phyloP scores from a whole-genome alignment of 1,140 invertebrate species.

The Oryzaephilus surinamensis region DNA sequence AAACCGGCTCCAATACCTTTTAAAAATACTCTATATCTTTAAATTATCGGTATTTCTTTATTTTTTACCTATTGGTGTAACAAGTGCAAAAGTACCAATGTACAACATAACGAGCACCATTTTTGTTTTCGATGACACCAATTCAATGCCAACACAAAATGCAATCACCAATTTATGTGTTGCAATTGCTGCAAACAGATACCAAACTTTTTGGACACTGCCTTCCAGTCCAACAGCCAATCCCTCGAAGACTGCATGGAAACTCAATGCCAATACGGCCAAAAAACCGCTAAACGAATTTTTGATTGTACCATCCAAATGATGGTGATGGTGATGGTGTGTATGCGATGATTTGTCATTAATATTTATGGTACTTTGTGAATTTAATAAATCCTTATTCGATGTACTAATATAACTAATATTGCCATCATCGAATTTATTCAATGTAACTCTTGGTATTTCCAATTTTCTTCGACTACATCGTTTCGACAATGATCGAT shows the following conservation, averaged over 20 bases:
- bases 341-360: slow-evolving; percentile 2
- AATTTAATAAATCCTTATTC: slow-evolving; percentile 27
- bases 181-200: slow-evolving; percentile 68
- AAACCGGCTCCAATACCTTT: slow-evolving; percentile 61
- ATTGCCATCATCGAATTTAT: slow-evolving; percentile 28
- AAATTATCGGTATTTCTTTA: neutral
- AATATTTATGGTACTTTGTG: slow-evolving; percentile 20
- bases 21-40: slow-evolving; percentile 3
- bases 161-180: slow-evolving; percentile 86
- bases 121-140: slow-evolving; percentile 57
- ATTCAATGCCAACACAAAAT: slow-evolving; percentile 72
- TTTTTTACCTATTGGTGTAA: slow-evolving; percentile 57
- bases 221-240: slow-evolving; percentile 67
- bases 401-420: slow-evolving; percentile 26
- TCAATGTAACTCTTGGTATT: slow-evolving; percentile 31
- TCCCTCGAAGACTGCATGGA: slow-evolving; percentile 75
- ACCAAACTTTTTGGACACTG: slow-evolving; percentile 49
- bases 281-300: slow-evolving; percentile 48
- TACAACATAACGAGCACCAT: slow-evolving; percentile 51
- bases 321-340: slow-evolving; percentile 18
- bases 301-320: slow-evolving; percentile 22
- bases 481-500: slow-evolving; percentile 45
- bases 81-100: slow-evolving; percentile 65
- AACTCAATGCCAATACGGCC: slow-evolving; percentile 63
- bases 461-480: slow-evolving; percentile 24